These are phyloP conservation scores for Lithodes maja DNA, from an alignment of 2,888 invertebrate genomes.

Conservation along the genomic window DNA sequence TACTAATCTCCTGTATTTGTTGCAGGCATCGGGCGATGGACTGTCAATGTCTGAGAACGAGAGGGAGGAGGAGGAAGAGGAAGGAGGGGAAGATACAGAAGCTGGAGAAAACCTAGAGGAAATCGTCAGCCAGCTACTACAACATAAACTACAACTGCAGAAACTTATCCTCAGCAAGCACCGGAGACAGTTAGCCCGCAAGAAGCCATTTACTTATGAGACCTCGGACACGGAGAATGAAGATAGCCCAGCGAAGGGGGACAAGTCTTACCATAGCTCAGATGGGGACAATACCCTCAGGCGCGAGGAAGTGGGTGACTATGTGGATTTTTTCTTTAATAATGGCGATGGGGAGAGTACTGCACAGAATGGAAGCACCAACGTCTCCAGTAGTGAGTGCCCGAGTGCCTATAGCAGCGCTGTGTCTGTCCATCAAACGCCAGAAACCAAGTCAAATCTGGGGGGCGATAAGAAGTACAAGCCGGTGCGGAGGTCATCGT, in stretches of 20 bases:
- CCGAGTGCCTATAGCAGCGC: conserved; percentile 65
- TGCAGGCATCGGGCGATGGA: conserved; percentile 42
- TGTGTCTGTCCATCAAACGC: conserved; percentile 44
- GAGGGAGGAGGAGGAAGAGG: conserved; percentile 43
- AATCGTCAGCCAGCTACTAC: conserved; percentile 87
- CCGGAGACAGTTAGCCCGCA: conserved; percentile 41
- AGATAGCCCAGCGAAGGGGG: conserved; percentile 62
- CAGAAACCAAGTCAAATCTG: not conserved
- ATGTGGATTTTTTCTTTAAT: conserved; percentile 54
- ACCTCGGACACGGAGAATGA: conserved; percentile 73
- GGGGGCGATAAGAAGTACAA: conserved; percentile 32
- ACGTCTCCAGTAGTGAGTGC: conserved; percentile 59
- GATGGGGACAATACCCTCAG: conserved; percentile 25
- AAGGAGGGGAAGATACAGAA: conserved; percentile 72
- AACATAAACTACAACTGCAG: conserved; percentile 89
- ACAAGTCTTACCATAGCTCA: conserved; percentile 8
- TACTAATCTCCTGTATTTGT: too few species aligned
- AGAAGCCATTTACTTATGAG: conserved; percentile 69
- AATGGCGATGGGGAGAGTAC: conserved; percentile 20
- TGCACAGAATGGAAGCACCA: conserved; percentile 32
- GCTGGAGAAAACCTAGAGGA: conserved; percentile 80
- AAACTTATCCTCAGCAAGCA: conserved; percentile 83
- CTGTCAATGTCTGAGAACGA: conserved; percentile 60
- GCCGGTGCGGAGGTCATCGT: conserved; percentile 49
- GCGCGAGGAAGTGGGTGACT: conserved; percentile 44